A percentile compares a stretch with the other conserved stretches of the same genome.
These are phyloP conservation scores for Porites australiensis DNA, from an alignment of 64 coral and sea anemone species.

Conservation along the genomic window DNA sequence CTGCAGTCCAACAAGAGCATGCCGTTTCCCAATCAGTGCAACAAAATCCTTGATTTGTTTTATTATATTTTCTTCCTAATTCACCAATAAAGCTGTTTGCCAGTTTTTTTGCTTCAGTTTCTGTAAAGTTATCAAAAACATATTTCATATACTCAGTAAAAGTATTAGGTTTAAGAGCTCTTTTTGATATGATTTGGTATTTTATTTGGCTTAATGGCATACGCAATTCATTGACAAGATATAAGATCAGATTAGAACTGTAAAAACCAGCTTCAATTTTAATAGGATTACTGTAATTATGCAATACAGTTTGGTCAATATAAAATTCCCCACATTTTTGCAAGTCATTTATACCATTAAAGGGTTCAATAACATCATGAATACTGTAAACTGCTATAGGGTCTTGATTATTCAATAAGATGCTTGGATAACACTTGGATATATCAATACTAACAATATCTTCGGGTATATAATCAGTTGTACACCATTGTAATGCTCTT, in stretches of 20 bases:
- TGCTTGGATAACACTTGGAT: neutral
- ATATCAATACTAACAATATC: neutral
- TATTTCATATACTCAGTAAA: constrained; percentile 20
- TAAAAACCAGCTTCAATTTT: neutral
- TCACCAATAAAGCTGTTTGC: constrained; percentile 38
- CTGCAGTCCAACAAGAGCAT: constrained; percentile 27
- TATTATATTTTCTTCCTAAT: constrained; percentile 27
- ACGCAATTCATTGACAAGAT: neutral
- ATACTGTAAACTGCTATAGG: neutral
- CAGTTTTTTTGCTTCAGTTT: constrained; percentile 5
- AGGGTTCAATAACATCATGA: neutral
- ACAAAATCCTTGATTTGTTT: neutral
- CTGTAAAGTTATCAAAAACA: constrained; percentile 2
- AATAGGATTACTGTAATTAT: neutral
- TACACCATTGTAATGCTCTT: neutral
- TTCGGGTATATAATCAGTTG: neutral
- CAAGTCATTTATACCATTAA: neutral
- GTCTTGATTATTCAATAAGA: neutral
- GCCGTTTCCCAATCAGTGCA: constrained; percentile 11
- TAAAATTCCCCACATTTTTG: neutral
- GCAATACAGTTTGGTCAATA: neutral
- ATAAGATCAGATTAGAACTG: no score
- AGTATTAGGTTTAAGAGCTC: constrained; percentile 17
- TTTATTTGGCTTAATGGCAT: neutral
- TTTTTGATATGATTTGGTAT: neutral